Evolutionary conservation across 2,797 vertebrate genomes (phyloP), one percentile per base, ranked within the genome.

Genomic region (Tachyglossus aculeatus): DNA sequence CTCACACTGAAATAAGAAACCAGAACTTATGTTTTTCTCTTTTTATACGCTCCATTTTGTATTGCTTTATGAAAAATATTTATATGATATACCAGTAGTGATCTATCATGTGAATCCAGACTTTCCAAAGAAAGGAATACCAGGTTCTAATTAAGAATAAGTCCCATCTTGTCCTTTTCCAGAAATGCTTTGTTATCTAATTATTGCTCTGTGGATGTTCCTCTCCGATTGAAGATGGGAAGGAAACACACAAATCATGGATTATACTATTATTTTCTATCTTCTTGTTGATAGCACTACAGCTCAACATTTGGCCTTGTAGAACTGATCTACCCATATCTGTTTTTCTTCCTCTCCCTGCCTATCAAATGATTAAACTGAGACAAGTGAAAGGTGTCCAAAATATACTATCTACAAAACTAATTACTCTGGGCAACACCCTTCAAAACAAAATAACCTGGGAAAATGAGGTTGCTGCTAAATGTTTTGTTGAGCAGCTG

Each of bases 91-190:
- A 61, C 33, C 39, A 51, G 12, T 74, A 56, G 80, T 74, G 48
- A 36, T 45, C 11, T 5, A 41, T 72, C 47, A 60, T 51, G 25
- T 21, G 11, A 74, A 87, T 74, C 62, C 2, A 45, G 53, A 60
- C 50, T 66, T 67, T 73, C 22, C 75, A 45, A 74, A 82, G 33
- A 72, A 82, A 67, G 53, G 21, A 15, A 70, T 82, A 65, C 51
- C 5, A 67, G 19, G 58, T 84, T 82, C 40, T 59, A 80, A 48
- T 78, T 78, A 79, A 79, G 62, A 54, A 10, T 71, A 74, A 82
- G 40, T 75, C 41, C 6, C 14, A 41, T 55, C 33, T 67, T 22
- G 48, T n/a, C 52, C 24, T 16, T 76, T 63, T 61, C 62, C 24
- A 83, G 59, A 82, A 61, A 78, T 57, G 1, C 3, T 77, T 16